A percentile compares a stretch with the other conserved stretches of the same genome.
Evolutionary conservation across 1,140 invertebrate genomes (phyloP).

Genomic region (Drosophila mauritiana): DNA sequence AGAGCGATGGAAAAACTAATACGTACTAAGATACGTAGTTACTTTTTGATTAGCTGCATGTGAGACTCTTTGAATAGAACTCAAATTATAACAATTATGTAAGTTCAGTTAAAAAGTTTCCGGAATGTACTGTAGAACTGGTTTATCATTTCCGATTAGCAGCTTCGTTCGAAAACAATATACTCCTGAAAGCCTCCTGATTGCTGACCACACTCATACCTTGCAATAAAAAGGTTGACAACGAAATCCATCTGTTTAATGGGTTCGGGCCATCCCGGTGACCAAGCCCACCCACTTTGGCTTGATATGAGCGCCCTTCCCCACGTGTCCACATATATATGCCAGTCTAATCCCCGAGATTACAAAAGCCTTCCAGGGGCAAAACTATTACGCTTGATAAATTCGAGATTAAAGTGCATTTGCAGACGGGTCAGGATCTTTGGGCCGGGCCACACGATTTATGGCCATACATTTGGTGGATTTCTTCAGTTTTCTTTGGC

Average conservation of each 20-base stretch:
- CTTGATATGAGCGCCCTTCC: constrained; percentile 3
- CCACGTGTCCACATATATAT: constrained; percentile 25
- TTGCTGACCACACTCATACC: constrained; percentile 16
- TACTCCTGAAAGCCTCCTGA: neutral
- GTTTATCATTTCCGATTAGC: neutral
- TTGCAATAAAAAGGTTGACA: constrained; percentile 64
- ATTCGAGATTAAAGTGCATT: constrained; percentile 84
- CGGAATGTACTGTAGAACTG: too few species aligned
- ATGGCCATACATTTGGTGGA: constrained; percentile 75
- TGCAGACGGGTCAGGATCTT: constrained; percentile 62
- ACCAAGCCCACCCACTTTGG: constrained; percentile 16
- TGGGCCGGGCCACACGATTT: constrained; percentile 68
- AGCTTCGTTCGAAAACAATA: constrained; percentile 1
- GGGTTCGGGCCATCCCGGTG: constrained; percentile 32
- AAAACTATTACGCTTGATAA: constrained; percentile 82
- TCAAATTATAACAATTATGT: too few species aligned
- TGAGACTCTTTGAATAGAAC: neutral
- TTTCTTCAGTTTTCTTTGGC: constrained; percentile 47
- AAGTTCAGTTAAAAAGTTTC: too few species aligned
- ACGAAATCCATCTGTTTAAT: constrained; percentile 83
- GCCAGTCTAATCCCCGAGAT: constrained; percentile 68
- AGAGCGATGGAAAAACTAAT: neutral
- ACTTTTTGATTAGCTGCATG: neutral
- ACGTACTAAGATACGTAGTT: neutral
- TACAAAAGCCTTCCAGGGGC: constrained; percentile 65